Evolutionary conservation across 1,140 invertebrate species (phyloP).

Genomic region (Penaeus chinensis): DNA sequence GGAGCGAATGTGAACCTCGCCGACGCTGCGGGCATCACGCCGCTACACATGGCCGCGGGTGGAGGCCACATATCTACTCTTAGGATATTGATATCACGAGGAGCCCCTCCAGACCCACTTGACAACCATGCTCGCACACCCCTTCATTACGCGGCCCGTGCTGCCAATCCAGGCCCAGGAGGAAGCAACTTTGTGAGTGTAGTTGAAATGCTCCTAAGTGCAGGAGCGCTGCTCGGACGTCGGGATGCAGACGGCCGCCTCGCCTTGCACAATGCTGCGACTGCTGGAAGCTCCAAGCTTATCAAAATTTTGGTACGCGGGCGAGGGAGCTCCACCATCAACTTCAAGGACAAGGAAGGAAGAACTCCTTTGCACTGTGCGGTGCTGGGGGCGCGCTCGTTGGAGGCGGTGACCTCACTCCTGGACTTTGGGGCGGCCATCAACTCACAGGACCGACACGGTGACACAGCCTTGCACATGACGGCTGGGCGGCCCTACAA

Average conservation of each 20-base stretch:
- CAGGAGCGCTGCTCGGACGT: slow-evolving; percentile 37
- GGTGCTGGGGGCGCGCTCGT: slow-evolving; percentile 79
- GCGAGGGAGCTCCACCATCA: slow-evolving; percentile 72
- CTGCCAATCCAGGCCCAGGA: slow-evolving; percentile 21
- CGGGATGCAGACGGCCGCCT: slow-evolving; percentile 74
- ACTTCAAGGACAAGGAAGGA: slow-evolving; percentile 81
- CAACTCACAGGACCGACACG: slow-evolving; percentile 86
- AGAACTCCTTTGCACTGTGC: slow-evolving; percentile 79
- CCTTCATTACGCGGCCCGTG: slow-evolving; percentile 67
- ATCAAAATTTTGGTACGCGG: slow-evolving; percentile 77
- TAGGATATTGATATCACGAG: slow-evolving; percentile 77
- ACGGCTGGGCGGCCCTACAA: slow-evolving; percentile 85
- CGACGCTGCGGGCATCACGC: slow-evolving; percentile 74
- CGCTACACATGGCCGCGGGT: slow-evolving; percentile 83
- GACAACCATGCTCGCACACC: slow-evolving; percentile 79
- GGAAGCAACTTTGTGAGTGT: slow-evolving; percentile 31
- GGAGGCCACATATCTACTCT: slow-evolving; percentile 81
- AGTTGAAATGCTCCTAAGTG: slow-evolving; percentile 37
- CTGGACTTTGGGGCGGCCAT: slow-evolving; percentile 79
- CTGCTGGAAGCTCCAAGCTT: slow-evolving; percentile 80
- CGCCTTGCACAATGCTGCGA: slow-evolving; percentile 80
- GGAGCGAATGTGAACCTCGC: slow-evolving; percentile 83
- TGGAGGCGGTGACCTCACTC: slow-evolving; percentile 50
- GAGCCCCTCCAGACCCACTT: slow-evolving; percentile 76
- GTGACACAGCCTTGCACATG: slow-evolving; percentile 88